Percentiles rank a stretch among this genome's conserved stretches.
Conservation (phyloP, 2,888 invertebrate species). For the Blastobasis lacticolella region DNA sequence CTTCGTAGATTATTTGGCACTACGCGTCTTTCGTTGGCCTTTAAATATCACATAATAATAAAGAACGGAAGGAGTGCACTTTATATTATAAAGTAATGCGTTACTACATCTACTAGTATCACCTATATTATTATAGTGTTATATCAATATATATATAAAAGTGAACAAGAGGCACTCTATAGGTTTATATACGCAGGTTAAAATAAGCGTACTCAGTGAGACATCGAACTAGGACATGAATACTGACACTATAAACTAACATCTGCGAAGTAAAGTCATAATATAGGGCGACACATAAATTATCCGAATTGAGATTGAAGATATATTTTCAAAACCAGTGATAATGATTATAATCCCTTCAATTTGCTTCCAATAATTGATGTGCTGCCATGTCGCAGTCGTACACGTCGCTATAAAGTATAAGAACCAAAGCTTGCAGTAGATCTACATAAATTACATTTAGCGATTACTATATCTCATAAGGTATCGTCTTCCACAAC, state of each 20-base stretch:
- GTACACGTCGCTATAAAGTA: too few relatives aligned
- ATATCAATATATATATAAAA: conserved; percentile 71
- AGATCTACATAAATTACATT: conserved; percentile 38
- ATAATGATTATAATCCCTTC: too few relatives aligned
- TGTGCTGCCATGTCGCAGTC: too few relatives aligned
- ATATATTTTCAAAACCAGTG: too few relatives aligned
- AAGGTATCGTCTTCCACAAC: conserved; percentile 70
- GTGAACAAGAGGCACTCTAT: conserved; percentile 76
- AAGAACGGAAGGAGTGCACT: conserved; percentile 43
- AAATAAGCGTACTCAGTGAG: conserved; percentile 69
- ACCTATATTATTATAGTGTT: conserved; percentile 57
- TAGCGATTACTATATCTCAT: conserved; percentile 54
- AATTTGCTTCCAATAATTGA: too few relatives aligned
- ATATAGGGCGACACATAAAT: too few relatives aligned
- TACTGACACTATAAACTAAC: conserved; percentile 38
- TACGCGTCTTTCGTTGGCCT: conserved; percentile 50
- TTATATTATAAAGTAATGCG: conserved; percentile 22
- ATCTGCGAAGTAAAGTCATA: conserved; percentile 31
- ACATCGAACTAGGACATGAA: conserved; percentile 50
- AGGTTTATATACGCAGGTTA: conserved; percentile 70
- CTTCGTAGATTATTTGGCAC: conserved; percentile 45
- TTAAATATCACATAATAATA: conserved; percentile 32
- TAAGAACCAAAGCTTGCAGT: conserved; percentile 20
- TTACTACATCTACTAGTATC: conserved; percentile 36
- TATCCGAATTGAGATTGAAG: too few relatives aligned